Base-by-base conservation (phyloP, 30 jellyfish, hydroid and myxozoan genomes). In the Turritopsis rubra region DNA sequence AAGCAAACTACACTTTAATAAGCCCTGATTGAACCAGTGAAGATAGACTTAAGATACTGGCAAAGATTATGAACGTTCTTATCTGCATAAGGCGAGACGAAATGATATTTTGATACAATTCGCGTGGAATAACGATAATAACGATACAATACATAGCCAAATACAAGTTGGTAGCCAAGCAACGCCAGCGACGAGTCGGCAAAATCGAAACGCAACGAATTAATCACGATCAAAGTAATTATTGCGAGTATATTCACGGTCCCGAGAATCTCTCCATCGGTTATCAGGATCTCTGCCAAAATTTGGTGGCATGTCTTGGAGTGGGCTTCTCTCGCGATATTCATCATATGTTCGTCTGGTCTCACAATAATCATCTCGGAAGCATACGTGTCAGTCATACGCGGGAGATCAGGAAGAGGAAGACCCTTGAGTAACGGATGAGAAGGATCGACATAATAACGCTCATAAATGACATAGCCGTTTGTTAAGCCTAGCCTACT, bases 381-480 rank as follows among this genome's bases (percentile, higher is more conserved):
- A 18, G 71, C 85, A 26, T 77, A 77, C 1, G 85, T 77, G 53
- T 77, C 85, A 30, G 85, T 77, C 70, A 77, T 52, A 28, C 85
- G 85, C 19, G 87, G 87, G 22, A 52, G 52, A 19, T 80, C 81
- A 16, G 87, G 81, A 0, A 80, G 52, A 52, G 80, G 80, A 80
- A 80, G 87, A 53, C 87, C 87, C 21, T 80, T 80, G 1, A 80
- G 28, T 21, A 80, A 52, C 1, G 87, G 87, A 80, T 80, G 87
- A 80, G 83, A 52, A 80, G 87, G 79, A 21, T 52, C 81, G 53
- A 80, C 87, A 26, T 80, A 80, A 80, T 80, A 80, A 17, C 87
- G 78, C 65, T 80, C 87, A 65, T 80, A 60, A 16, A 80, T 80
- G 26, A 80, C 87, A 80, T 80, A 80, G 65, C 87, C 87, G 65